Conservation (phyloP, 2,113 vertebrate genomes). For the Cyprinodon variegatus region DNA sequence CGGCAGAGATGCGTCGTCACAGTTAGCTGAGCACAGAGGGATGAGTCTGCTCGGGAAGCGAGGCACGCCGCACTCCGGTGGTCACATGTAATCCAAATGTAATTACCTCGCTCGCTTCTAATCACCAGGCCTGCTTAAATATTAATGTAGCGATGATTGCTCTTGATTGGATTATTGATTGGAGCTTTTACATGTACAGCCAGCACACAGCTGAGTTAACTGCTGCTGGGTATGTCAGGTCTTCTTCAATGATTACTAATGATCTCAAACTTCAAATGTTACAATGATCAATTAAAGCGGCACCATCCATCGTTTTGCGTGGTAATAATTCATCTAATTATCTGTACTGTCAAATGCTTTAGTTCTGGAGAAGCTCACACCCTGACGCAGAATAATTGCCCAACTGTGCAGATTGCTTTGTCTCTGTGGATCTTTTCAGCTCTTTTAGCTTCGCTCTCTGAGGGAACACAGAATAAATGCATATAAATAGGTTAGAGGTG, state of each 20-base stretch:
- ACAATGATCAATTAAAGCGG: neutral
- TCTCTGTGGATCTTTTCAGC: neutral
- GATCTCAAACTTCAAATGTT: neutral
- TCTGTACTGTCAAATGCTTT: neutral
- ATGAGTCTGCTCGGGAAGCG: conserved; percentile 16
- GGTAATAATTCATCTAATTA: neutral
- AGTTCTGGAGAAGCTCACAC: neutral
- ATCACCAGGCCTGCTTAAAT: conserved; percentile 37
- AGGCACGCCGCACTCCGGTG: conserved; percentile 3
- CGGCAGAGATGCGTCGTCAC: conserved; percentile 4
- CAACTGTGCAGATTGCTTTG: neutral
- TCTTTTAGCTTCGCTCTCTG: neutral
- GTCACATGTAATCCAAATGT: conserved; percentile 46
- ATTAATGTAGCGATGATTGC: conserved; percentile 21
- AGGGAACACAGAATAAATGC: neutral
- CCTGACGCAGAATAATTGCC: neutral
- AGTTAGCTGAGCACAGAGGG: conserved; percentile 18
- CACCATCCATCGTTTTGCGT: neutral
- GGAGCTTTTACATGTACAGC: neutral
- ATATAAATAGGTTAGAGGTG: neutral
- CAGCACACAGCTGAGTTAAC: conserved; percentile 9
- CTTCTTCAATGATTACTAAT: neutral
- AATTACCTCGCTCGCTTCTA: conserved; percentile 39
- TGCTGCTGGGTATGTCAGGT: neutral
- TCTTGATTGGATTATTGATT: conserved; percentile 47